Base-by-base conservation (phyloP, 1,140 invertebrate species). In the Euwallacea fornicatus region DNA sequence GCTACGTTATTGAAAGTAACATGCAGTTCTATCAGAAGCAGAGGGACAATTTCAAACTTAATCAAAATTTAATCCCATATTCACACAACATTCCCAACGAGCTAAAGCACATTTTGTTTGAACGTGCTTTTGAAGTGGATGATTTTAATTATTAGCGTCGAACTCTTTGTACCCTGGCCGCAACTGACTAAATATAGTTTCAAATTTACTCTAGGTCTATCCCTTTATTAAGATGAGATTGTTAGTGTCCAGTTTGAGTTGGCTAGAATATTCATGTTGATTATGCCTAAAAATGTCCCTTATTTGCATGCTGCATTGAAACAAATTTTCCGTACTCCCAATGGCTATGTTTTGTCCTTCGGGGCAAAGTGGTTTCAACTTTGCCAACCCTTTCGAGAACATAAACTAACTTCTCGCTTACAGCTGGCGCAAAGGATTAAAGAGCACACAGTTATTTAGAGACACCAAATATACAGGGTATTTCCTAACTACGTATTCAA, bases 51-150 rank as follows among this genome's bases (percentile, higher is more conserved):
- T 68, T 54, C 56, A 68, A 68, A 68, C 66, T 61, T 61, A 68
- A 68, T 68, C 66, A 68, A 68, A 68, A 60, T 68, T 68, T 68
- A 68, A 68, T 68, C 66, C 42, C 58, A 68, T 68, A 68, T 68
- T 68, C 66, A 68, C 66, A 68, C 66, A 68, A 68, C 66, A 68
- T 68, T 68, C 66, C 21, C 66, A 68, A 10, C 43, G 56, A 54
- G 58, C 46, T 68, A 68, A 60, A 68, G 66, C 58, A 68, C 66
- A 68, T 68, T 68, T 68, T 68, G 66, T 68, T 68, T 60, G 66
- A 68, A 68, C 66, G 66, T 68, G 66, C 66, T 68, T 68, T 68
- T 68, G 66, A 68, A 68, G 66, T 68, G 56, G 66, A 68, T 68
- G 66, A 68, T 68, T 68, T 68, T 68, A 68, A 68, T 68, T 68